phyloP scores from a whole-genome alignment of 2,797 vertebrate genomes.

The Halcyon badia region DNA sequence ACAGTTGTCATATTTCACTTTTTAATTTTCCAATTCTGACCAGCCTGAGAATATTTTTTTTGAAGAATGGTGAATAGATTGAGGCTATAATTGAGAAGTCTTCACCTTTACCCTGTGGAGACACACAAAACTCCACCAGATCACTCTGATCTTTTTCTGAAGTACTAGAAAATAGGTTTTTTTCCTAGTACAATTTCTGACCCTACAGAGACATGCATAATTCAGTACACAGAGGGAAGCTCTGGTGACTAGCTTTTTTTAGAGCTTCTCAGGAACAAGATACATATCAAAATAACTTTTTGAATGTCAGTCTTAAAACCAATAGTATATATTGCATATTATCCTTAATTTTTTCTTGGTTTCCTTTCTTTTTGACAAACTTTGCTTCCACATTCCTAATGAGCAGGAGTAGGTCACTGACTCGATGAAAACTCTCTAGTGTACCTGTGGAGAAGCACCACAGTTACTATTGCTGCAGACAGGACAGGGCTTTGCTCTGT shows the following conservation, averaged over 20 bases:
- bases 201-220: not conserved
- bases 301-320: not conserved
- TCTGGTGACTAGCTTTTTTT: not conserved
- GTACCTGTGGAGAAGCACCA: not conserved
- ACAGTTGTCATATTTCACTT: not conserved
- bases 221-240: not conserved
- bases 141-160: conserved; percentile 8
- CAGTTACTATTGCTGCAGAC: not conserved
- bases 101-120: not conserved
- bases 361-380: not conserved
- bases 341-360: not conserved
- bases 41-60: not conserved
- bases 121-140: not conserved
- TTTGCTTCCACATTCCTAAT: not conserved
- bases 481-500: not conserved
- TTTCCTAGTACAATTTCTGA: not conserved
- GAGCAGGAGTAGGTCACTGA: not conserved
- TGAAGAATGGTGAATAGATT: not conserved
- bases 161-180: not conserved
- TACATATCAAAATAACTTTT: not conserved
- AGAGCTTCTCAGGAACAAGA: not conserved
- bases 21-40: not conserved
- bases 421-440: not conserved
- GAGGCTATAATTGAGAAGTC: not conserved
- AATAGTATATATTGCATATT: not conserved